Evolutionary conservation across 2,888 invertebrate species (phyloP).

Genomic region (Nomada flava): DNA sequence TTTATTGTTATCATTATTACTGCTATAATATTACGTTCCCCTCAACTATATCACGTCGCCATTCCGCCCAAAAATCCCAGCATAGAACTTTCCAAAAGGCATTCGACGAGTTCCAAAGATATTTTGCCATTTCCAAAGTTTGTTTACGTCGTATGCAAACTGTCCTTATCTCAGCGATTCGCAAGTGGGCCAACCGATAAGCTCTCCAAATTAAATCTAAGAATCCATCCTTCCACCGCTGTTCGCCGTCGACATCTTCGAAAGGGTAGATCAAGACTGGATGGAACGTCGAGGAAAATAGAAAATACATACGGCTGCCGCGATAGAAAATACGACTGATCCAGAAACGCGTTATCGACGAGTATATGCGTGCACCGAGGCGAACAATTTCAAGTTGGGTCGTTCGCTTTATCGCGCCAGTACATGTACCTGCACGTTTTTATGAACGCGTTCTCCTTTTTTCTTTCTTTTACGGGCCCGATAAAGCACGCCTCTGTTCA

Average conservation of each 20-base stretch:
- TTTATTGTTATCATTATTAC: no score
- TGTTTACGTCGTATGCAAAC: not conserved
- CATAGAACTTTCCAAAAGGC: no score
- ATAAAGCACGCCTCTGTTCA: conserved; percentile 32
- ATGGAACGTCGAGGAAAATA: conserved; percentile 4
- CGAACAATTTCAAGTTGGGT: conserved; percentile 7
- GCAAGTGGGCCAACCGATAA: not conserved
- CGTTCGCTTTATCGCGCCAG: conserved; percentile 42
- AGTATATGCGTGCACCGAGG: not conserved
- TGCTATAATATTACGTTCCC: no score
- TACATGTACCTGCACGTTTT: conserved; percentile 45
- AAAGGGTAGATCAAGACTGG: not conserved
- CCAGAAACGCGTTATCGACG: conserved; percentile 47
- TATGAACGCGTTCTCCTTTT: conserved; percentile 3
- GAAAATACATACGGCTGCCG: conserved; percentile 12
- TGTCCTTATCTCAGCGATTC: not conserved
- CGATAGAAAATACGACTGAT: conserved; percentile 35
- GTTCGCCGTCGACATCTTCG: not conserved
- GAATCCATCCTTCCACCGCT: not conserved
- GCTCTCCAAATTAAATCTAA: not conserved
- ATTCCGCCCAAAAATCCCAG: no score
- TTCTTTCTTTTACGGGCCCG: conserved; percentile 14
- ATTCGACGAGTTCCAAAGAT: not conserved
- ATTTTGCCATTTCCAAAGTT: not conserved
- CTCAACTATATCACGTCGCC: no score